Evolutionary conservation across 2,888 invertebrate species (phyloP), one percentile per base, ranked within the genome.

Genomic region (Stenotaenia linearis): DNA sequence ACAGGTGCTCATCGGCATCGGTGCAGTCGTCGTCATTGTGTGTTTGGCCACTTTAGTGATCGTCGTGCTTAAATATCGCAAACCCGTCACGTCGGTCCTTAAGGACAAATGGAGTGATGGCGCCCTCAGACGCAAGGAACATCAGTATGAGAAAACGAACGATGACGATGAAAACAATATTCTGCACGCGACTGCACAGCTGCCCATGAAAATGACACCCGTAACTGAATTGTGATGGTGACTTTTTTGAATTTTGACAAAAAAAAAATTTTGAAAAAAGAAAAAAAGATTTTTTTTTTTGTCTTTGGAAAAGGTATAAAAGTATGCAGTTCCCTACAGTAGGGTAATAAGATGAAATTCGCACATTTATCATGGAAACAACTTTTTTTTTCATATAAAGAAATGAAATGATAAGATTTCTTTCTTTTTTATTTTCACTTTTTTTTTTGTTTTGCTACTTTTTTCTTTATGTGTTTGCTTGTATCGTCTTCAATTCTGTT

Each of bases 91-190:
- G 25, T 78, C 80, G n/a, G 81, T 79, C 9, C 78, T 81, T 28
- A 81, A 81, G 79, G 81, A 81, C 77, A 80, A 81, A 28, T 81
- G 81, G 81, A 81, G 80, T 50, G 81, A 81, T 69, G 81, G 81
- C 18, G 81, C 80, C 10, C 80, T 81, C 18, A 74, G 81, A 15
- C 37, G 80, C 12, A 81, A 81, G 35, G 81, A 81, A 28, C 78
- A 81, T 28, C 81, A 80, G 28, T 80, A 81, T 45, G 80, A 81
- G 77, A 80, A 81, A 45, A 81, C 80, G 9, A 78, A 75, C 32
- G 80, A 81, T 74, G 81, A 81, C 12, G 81, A 81, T 40, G 81
- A 80, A 50, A 79, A 81, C 61, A 80, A 80, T 32, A 80, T 80
- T 40, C 76, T 80, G 18, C 80, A 78, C 25, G 78, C 78, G 18